phyloP scores from a whole-genome alignment of 2,797 vertebrate species.

The Characodon lateralis region DNA sequence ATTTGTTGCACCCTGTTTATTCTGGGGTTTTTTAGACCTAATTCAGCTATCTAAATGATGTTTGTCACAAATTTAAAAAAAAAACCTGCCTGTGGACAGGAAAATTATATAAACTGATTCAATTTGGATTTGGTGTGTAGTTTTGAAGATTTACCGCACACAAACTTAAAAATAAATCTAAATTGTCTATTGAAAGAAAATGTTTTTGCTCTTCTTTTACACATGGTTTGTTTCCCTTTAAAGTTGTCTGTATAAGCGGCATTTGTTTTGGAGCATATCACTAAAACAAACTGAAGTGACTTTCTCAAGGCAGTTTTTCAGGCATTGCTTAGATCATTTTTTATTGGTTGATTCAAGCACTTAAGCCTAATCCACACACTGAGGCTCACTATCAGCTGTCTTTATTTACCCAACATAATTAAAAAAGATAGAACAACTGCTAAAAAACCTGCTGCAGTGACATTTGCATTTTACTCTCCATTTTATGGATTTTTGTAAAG shows the following conservation, averaged over 20 bases:
- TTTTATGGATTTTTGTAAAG: not conserved
- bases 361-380: not conserved
- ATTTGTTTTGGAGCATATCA: not conserved
- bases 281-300: not conserved
- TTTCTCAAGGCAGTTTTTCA: conserved; percentile 17
- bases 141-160: not conserved
- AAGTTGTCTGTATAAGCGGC: not conserved
- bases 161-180: not conserved
- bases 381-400: not conserved
- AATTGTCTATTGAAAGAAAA: not conserved
- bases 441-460: not conserved
- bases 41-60: conserved; percentile 14
- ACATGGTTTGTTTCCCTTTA: conserved; percentile 4
- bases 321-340: not conserved
- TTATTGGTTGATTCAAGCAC: conserved; percentile 4
- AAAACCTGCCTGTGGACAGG: not conserved
- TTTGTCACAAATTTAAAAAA: not conserved
- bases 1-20: conserved; percentile 11
- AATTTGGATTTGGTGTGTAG: conserved; percentile 2
- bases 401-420: conserved; percentile 1
- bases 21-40: not conserved
- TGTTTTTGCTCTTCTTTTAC: not conserved
- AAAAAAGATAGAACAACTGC: not conserved
- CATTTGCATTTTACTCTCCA: not conserved
- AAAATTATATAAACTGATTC: conserved; percentile 6